Base-by-base conservation (phyloP, 1,140 invertebrate species). In the Penaeus chinensis region DNA sequence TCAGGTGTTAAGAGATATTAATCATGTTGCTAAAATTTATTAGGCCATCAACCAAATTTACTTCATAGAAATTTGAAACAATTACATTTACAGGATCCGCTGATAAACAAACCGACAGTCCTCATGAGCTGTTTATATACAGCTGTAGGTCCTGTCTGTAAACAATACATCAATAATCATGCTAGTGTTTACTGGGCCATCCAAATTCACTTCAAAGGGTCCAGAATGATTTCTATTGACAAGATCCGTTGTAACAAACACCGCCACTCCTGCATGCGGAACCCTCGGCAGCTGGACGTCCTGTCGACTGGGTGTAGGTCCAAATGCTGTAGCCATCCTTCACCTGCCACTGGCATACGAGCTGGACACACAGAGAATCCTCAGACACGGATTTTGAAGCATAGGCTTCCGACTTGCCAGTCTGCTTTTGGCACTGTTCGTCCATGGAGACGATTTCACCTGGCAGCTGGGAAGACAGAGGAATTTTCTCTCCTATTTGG, bases 311-410 rank as follows among this genome's bases (percentile, higher is more conserved):
- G 63, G 82, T 82, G 71, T 71, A 79, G 20, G 84, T 83, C 7
- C 5, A 60, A 20, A 69, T 32, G 24, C 11, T 60, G 19, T 62
- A 66, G 76, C 78, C 81, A 10, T 22, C 54, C 18, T 32, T 61
- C 76, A 77, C 81, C 18, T 82, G 65, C 82, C 87, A 90, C 80
- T 85, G 76, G 24, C 90, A 90, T 37, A 78, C 82, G 47, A 90
- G 66, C 60, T 87, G 32, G 32, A 83, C 83, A 63, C 90, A 90
- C 16, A 89, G 81, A 1, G 84, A 60, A 18, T 82, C 69, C 4
- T 89, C 83, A 19, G 11, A 42, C 62, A 63, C 82, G 27, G 66
- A 42, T 54, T 82, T 80, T 54, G 87, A 87, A 3, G 89, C 89
- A 16, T 65, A 83, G 47, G 90, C 90, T 0, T 83, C 13, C 5